These are phyloP conservation scores for Conistra vaccinii DNA, from an alignment of 2,888 invertebrate species.

Conservation along the genomic window DNA sequence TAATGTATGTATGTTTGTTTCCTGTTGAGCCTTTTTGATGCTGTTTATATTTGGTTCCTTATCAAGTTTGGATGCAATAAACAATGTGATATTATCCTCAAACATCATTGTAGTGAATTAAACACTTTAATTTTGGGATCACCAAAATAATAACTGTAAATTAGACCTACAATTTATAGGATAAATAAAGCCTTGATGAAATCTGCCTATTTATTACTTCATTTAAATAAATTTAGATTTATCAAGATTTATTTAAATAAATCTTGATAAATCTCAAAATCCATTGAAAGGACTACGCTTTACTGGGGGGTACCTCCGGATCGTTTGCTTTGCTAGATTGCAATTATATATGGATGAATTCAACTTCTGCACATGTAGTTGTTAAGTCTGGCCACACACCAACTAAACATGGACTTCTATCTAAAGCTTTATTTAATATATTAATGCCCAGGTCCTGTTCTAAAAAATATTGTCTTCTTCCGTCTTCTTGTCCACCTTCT, in stretches of 20 bases:
- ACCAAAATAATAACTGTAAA: background rate
- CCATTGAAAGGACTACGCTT: background rate
- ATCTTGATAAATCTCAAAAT: background rate
- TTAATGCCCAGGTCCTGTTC: no score
- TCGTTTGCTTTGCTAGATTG: background rate
- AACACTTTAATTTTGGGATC: background rate
- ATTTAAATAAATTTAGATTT: background rate
- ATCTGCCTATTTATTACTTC: background rate
- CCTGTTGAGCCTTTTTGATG: constrained; percentile 40
- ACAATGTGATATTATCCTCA: constrained; percentile 30
- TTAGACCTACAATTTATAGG: background rate
- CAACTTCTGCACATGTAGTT: background rate
- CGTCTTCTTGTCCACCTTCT: background rate
- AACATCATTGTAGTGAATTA: background rate
- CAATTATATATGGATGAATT: background rate
- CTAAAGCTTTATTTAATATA: background rate
- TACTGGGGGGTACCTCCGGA: background rate
- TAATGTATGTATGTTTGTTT: constrained; percentile 38
- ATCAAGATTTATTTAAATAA: background rate
- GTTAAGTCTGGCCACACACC: background rate
- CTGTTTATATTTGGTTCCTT: constrained; percentile 15
- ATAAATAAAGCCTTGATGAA: background rate
- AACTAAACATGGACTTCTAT: no score
- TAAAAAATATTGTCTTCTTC: background rate
- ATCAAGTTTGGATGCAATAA: constrained; percentile 12